These are phyloP conservation scores for Romanogobio albipinnatus DNA, from an alignment of 2,113 vertebrate genomes.

Conservation along the genomic window DNA sequence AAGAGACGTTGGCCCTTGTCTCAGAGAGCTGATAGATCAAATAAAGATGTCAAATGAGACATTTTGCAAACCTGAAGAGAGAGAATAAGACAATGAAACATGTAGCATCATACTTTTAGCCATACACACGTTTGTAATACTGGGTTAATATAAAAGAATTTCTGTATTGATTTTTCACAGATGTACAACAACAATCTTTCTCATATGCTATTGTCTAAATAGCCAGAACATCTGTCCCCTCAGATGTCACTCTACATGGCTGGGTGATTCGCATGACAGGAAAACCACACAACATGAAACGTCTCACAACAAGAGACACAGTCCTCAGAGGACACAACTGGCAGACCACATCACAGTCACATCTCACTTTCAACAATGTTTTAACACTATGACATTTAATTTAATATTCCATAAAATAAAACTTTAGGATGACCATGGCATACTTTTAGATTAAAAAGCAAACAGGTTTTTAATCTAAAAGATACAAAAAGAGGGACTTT, in stretches of 20 bases:
- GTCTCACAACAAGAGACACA: neutral
- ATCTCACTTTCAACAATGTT: neutral
- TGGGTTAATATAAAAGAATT: too few relatives aligned
- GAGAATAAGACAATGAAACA: neutral
- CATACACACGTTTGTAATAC: too few relatives aligned
- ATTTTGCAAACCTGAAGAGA: neutral
- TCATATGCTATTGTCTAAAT: neutral
- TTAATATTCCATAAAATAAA: too few relatives aligned
- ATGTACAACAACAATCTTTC: neutral
- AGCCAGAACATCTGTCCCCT: neutral
- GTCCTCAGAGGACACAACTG: neutral
- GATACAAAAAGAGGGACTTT: too few relatives aligned
- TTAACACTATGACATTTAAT: neutral
- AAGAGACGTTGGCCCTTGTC: neutral
- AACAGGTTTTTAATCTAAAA: too few relatives aligned
- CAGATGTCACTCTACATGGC: neutral
- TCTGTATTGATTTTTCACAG: neutral
- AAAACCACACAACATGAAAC: constrained; percentile 10
- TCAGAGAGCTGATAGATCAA: neutral
- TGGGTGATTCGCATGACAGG: neutral
- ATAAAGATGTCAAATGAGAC: neutral
- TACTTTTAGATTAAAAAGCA: too few relatives aligned
- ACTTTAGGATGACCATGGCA: too few relatives aligned
- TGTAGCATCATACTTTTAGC: neutral
- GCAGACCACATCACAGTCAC: neutral